Evolutionary conservation across 2,113 vertebrate genomes (phyloP).

Genomic region (Uria aalge): DNA sequence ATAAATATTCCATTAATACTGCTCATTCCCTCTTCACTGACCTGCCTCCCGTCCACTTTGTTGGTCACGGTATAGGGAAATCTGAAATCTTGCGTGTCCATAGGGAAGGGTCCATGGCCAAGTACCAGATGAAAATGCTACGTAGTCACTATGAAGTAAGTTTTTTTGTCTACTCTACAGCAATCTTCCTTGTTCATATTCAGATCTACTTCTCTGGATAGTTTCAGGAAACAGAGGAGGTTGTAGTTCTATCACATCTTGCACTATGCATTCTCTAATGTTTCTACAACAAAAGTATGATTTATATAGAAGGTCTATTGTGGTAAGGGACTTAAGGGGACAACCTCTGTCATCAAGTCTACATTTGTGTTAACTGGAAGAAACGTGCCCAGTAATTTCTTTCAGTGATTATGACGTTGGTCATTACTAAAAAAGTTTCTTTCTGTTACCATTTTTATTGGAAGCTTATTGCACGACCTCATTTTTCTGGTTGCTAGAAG

Average conservation of each 20-base stretch:
- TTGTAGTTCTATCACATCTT: neutral
- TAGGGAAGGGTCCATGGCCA: neutral
- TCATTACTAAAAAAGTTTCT: neutral
- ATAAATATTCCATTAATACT: neutral
- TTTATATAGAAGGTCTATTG: neutral
- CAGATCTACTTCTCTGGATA: neutral
- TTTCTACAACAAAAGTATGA: neutral
- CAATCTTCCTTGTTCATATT: neutral
- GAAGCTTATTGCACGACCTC: neutral
- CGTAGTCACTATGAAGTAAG: accelerated
- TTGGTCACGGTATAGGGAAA: neutral
- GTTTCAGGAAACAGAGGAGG: neutral
- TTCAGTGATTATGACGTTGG: neutral
- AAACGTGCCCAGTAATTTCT: neutral
- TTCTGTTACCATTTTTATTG: neutral
- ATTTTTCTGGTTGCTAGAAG: neutral
- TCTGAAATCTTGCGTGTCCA: neutral
- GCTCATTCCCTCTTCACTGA: neutral
- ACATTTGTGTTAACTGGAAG: neutral
- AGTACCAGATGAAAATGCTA: neutral
- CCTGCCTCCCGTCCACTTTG: neutral
- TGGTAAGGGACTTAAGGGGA: neutral
- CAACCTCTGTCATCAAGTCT: neutral
- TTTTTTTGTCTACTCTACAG: neutral
- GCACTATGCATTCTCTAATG: neutral